Conservation (phyloP, 2,888 invertebrate species). For the Glaucopsyche alexis region DNA sequence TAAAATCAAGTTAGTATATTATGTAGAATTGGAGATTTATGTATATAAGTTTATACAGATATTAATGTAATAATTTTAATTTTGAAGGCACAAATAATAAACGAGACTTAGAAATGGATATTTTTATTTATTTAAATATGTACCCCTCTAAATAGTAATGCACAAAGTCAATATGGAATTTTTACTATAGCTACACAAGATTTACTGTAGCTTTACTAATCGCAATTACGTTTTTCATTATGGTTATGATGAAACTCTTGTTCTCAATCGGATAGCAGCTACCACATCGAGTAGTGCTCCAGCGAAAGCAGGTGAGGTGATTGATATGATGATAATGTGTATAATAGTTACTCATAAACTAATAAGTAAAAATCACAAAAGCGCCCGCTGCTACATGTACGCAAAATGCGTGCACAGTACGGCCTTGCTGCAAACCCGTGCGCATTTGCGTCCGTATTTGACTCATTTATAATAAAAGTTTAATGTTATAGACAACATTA, state of each 20-base stretch:
- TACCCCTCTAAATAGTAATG: background rate
- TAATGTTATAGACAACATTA: no score
- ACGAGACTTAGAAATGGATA: conserved; percentile 9
- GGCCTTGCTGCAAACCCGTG: background rate
- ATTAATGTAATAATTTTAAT: conserved; percentile 7
- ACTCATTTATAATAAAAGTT: no score
- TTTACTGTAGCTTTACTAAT: background rate
- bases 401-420: background rate
- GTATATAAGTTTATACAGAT: conserved; percentile 23
- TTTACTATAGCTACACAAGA: no score
- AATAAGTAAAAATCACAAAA: background rate
- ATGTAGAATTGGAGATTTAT: conserved; percentile 15
- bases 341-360: background rate
- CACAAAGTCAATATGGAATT: background rate
- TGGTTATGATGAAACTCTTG: conserved; percentile 39
- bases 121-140: conserved; percentile 29
- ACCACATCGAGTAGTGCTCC: conserved; percentile 67
- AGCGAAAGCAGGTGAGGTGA: conserved; percentile 74
- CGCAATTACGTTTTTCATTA: conserved; percentile 42
- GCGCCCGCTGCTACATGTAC: background rate
- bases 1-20: conserved; percentile 4
- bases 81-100: conserved; percentile 22
- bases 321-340: conserved; percentile 51
- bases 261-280: conserved; percentile 61
- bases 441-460: background rate